Evolutionary conservation across 2,797 vertebrate genomes (phyloP).

Genomic region (Euphonia xanthogaster): DNA sequence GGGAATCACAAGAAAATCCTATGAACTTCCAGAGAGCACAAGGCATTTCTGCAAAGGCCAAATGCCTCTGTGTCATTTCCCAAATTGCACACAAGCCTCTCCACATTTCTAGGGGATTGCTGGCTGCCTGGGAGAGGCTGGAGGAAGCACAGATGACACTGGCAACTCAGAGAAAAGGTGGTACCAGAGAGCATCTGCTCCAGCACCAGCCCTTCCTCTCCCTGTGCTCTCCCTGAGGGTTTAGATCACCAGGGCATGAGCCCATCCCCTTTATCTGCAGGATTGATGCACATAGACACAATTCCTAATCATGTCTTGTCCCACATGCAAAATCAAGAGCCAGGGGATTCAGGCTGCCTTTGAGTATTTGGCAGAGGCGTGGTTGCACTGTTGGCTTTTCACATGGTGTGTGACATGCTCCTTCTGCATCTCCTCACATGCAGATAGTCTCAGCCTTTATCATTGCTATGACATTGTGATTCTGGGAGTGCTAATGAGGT

Average conservation of each 20-base stretch:
- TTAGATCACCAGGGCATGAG: background rate
- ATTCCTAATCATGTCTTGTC: background rate
- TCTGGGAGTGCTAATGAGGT: slow-evolving; percentile 43
- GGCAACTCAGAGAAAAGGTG: background rate
- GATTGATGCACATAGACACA: background rate
- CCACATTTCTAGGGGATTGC: background rate
- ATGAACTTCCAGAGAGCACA: background rate
- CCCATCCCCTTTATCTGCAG: background rate
- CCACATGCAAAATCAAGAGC: background rate
- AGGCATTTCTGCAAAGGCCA: background rate
- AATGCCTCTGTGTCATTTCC: background rate
- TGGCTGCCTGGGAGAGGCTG: background rate
- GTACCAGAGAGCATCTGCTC: background rate
- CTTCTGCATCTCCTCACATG: background rate
- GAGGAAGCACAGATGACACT: background rate
- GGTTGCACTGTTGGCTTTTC: background rate
- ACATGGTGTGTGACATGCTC: background rate
- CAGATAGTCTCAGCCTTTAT: slow-evolving; percentile 16
- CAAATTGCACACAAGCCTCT: background rate
- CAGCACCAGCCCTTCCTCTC: background rate
- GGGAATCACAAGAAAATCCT: background rate
- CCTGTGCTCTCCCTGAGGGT: background rate
- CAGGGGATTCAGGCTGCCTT: background rate
- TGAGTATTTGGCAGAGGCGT: background rate
- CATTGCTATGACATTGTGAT: slow-evolving; percentile 24